Conservation (phyloP, 2,797 vertebrate species). For the Poecilia picta region DNA sequence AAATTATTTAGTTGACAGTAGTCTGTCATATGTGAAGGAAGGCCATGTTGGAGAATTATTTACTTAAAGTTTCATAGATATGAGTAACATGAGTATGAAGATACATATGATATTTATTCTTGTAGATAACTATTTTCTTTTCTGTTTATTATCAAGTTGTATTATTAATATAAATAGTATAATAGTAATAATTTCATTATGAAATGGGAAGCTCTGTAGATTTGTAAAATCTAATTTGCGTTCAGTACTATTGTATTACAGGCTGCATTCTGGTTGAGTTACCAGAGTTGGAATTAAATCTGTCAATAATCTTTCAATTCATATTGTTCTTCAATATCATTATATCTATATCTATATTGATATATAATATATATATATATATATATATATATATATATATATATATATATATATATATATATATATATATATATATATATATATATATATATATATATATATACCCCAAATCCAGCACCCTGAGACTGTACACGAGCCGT, state of each 20-base stretch:
- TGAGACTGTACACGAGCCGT: too few relatives aligned
- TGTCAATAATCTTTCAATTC: not conserved
- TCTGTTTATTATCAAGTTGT: not conserved
- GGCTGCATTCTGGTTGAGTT: not conserved
- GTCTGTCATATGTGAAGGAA: not conserved
- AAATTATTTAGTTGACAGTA: not conserved
- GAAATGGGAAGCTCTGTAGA: not conserved
- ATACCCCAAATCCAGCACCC: too few relatives aligned
- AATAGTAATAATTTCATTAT: not conserved
- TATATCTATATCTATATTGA: not conserved
- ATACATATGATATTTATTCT: not conserved
- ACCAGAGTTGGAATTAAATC: not conserved
- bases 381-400: too few relatives aligned
- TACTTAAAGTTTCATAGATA: not conserved
- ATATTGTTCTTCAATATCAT: not conserved
- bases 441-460: too few relatives aligned
- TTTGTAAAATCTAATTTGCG: not conserved
- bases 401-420: too few relatives aligned
- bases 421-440: too few relatives aligned
- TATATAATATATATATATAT: too few relatives aligned
- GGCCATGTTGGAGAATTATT: not conserved
- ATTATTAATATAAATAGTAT: not conserved
- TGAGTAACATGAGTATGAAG: not conserved
- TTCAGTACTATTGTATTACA: not conserved
- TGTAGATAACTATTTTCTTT: not conserved